These are phyloP conservation scores for Rhinoraja longicauda DNA, from an alignment of 2,797 vertebrate species.

Conservation along the genomic window DNA sequence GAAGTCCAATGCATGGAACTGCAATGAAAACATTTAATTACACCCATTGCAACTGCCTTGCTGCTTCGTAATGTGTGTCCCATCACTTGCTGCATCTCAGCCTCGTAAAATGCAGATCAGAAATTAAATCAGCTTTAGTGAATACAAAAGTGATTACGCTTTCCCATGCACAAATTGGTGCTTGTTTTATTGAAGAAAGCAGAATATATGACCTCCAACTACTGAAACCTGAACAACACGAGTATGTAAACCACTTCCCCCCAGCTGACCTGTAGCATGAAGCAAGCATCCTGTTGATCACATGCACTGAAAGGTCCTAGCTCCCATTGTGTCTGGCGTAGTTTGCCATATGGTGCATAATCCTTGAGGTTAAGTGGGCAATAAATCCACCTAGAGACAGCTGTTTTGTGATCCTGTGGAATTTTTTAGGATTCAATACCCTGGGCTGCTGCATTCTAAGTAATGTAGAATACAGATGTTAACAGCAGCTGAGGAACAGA, in stretches of 20 bases:
- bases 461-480: neutral
- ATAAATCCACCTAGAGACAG: neutral
- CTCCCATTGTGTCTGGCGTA: neutral
- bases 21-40: neutral
- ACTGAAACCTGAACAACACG: neutral
- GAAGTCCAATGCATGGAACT: neutral
- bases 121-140: neutral
- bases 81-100: neutral
- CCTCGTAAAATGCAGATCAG: neutral
- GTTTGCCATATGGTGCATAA: neutral
- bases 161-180: neutral
- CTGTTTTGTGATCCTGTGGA: neutral
- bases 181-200: neutral
- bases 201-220: neutral
- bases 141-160: neutral
- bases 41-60: neutral
- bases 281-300: neutral
- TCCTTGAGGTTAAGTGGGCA: neutral
- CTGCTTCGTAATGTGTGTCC: neutral
- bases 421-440: neutral
- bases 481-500: neutral
- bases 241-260: neutral
- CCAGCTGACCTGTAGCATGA: neutral
- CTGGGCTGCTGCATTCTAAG: neutral
- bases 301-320: neutral